These are phyloP conservation scores for Silurus glanis DNA, from an alignment of 2,113 vertebrate species.

Conservation along the genomic window DNA sequence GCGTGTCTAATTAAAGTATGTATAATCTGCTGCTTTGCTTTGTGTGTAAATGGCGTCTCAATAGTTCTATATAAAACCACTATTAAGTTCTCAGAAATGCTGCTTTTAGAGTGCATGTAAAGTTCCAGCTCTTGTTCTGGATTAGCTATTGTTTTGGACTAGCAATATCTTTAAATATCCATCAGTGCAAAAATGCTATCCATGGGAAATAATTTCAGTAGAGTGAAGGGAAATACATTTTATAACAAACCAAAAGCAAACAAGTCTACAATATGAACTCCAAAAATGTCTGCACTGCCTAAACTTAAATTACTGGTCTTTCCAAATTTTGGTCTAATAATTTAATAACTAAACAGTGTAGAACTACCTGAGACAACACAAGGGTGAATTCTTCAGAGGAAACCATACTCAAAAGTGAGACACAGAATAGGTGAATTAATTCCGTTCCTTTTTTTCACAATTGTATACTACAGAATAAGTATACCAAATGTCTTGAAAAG, in stretches of 20 bases:
- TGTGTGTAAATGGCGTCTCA: constrained; percentile 26
- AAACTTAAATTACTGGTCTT: not conserved
- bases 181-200: constrained; percentile 1
- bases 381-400: not conserved
- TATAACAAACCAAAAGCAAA: not conserved
- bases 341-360: not conserved
- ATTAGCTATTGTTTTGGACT: constrained; percentile 31
- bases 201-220: constrained; percentile 28
- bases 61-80: not conserved
- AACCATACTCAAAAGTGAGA: not conserved
- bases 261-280: not conserved
- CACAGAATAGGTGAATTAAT: not conserved
- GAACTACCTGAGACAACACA: not conserved
- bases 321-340: not conserved
- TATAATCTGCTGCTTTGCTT: not conserved
- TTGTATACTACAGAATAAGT: not conserved
- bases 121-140: not conserved
- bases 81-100: no score
- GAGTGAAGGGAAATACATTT: constrained; percentile 1
- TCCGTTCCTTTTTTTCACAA: not conserved
- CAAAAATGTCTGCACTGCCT: not conserved
- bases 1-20: constrained; percentile 4
- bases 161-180: constrained; percentile 41
- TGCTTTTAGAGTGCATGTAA: constrained; percentile 1
- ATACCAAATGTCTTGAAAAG: not conserved